These are phyloP conservation scores for Torymus texanus DNA, from an alignment of 2,888 invertebrate species.

Conservation along the genomic window DNA sequence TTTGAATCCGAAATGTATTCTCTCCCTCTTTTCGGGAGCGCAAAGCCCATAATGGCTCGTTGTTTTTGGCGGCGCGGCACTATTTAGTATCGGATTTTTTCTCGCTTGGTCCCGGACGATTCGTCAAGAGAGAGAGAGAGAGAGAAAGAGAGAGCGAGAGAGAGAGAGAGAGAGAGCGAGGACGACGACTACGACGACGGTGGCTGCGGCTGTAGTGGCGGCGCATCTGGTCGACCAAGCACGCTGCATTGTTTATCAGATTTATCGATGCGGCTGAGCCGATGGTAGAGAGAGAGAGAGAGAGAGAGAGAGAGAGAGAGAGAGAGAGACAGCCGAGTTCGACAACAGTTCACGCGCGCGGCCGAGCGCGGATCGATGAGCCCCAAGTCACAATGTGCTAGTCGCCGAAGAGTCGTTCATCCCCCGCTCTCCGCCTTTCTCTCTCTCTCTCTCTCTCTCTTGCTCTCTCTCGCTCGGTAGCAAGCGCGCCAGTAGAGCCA, in stretches of 20 bases:
- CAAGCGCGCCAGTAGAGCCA: too few relatives aligned
- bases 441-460: neutral
- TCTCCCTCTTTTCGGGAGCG: too few relatives aligned
- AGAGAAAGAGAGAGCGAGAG: neutral
- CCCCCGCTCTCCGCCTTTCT: neutral
- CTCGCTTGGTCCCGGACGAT: slow-evolving; percentile 17
- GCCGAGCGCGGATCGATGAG: slow-evolving; percentile 34
- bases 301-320: too few relatives aligned
- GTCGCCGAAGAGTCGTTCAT: slow-evolving; percentile 50
- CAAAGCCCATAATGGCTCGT: slow-evolving; percentile 4
- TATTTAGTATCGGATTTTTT: slow-evolving; percentile 17
- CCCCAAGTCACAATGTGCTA: slow-evolving; percentile 41
- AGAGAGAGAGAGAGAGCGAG: too few relatives aligned
- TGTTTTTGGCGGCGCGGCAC: neutral
- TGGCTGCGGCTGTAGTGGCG: too few relatives aligned
- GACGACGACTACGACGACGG: too few relatives aligned
- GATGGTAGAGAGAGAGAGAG: neutral
- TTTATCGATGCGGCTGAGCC: slow-evolving; percentile 36
- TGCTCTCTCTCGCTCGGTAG: neutral
- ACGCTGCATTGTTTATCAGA: slow-evolving; percentile 46
- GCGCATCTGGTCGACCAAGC: slow-evolving; percentile 16
- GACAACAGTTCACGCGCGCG: slow-evolving; percentile 15
- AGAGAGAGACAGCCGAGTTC: neutral
- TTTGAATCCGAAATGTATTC: too few relatives aligned
- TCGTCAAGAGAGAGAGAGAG: neutral